phyloP scores from a whole-genome alignment of 2,888 invertebrate species.

The Drosophila paranaensis region DNA sequence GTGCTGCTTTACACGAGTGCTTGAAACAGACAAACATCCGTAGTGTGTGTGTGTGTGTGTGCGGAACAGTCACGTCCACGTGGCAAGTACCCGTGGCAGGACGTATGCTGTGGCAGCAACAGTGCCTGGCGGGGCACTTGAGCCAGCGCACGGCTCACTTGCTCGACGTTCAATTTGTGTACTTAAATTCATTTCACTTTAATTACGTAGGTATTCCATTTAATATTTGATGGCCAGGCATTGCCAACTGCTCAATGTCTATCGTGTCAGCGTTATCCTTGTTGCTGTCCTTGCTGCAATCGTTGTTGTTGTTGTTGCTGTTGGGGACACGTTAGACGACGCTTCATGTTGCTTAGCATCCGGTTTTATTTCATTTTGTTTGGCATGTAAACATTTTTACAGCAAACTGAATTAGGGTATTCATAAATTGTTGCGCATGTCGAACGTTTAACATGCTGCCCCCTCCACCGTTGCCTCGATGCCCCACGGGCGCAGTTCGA shows the following conservation, averaged over 20 bases:
- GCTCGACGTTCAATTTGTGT: constrained; percentile 77
- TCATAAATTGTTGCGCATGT: constrained; percentile 67
- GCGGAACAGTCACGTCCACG: constrained; percentile 17
- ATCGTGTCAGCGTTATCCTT: constrained; percentile 53
- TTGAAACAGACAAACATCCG: constrained; percentile 35
- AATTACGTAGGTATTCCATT: constrained; percentile 79
- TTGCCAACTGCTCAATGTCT: constrained; percentile 47
- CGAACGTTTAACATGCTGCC: constrained; percentile 1
- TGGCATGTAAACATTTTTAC: constrained; percentile 77
- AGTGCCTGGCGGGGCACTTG: constrained; percentile 46
- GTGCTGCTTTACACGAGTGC: constrained; percentile 55
- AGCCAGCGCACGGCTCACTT: constrained; percentile 56
- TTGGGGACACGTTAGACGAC: constrained; percentile 31
- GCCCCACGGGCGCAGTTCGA: constrained; percentile 20
- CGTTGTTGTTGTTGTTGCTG: constrained; percentile 11
- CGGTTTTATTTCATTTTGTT: constrained; percentile 57
- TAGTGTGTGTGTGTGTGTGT: constrained; percentile 20
- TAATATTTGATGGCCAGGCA: constrained; percentile 74
- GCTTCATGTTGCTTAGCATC: constrained; percentile 23
- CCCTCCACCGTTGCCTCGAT: not conserved
- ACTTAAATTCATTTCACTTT: constrained; percentile 81
- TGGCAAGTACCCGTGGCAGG: constrained; percentile 12
- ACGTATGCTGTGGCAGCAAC: constrained; percentile 12
- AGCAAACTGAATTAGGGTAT: constrained; percentile 77
- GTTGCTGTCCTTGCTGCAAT: constrained; percentile 3